phyloP scores from a whole-genome alignment of 2,888 invertebrate species.

The Chydorus sphaericus region DNA sequence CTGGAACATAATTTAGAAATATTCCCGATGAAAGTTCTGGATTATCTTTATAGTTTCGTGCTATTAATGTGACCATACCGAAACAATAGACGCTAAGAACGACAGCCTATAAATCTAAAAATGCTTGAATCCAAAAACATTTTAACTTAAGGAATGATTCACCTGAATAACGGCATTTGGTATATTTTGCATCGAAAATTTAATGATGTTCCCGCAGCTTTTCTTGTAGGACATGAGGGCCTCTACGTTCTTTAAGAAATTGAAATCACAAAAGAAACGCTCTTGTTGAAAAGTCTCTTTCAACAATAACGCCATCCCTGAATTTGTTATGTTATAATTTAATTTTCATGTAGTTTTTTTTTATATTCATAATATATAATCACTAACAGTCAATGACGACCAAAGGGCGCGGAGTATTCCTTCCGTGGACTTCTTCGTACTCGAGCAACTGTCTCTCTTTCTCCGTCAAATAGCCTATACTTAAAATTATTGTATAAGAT shows the following conservation, averaged over 20 bases:
- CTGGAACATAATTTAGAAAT: background rate
- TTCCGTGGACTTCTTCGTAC: background rate
- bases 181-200: background rate
- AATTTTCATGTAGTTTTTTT: background rate
- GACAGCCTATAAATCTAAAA: background rate
- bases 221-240: background rate
- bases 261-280: background rate
- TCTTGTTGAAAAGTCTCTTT: background rate
- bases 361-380: too few species aligned
- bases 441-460: background rate
- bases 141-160: background rate
- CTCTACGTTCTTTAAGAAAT: background rate
- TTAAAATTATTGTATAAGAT: too few species aligned
- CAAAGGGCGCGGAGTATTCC: background rate
- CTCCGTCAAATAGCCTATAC: background rate
- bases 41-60: background rate
- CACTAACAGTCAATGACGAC: conserved; percentile 1
- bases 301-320: background rate
- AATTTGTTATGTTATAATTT: background rate
- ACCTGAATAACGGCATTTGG: background rate
- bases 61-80: background rate
- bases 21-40: background rate
- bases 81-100: background rate
- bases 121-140: background rate
- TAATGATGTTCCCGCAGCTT: background rate